Conservation (phyloP, 2,113 vertebrate species). For the Austrofundulus limnaeus region DNA sequence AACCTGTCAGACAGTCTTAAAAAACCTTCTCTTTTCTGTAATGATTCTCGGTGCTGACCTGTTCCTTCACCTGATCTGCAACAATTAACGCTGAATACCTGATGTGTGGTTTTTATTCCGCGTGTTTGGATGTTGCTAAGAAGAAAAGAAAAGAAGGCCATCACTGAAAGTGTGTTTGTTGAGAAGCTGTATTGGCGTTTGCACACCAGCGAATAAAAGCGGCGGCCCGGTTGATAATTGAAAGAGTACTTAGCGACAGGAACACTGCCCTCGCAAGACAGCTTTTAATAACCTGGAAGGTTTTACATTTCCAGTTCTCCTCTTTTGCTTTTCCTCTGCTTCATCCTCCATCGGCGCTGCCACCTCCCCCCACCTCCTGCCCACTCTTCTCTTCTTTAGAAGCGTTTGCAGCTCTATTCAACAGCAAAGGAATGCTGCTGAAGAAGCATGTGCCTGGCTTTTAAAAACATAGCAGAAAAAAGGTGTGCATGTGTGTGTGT, state of each 20-base stretch:
- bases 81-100: conserved; percentile 49
- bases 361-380: conserved; percentile 14
- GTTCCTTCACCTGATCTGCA: conserved; percentile 30
- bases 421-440: conserved; percentile 37
- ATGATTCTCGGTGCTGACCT: conserved; percentile 57
- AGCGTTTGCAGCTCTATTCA: conserved; percentile 51
- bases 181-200: conserved; percentile 34
- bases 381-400: conserved; percentile 33
- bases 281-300: conserved; percentile 72
- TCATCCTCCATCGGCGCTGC: not conserved
- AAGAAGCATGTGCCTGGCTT: conserved; percentile 54
- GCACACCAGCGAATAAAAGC: conserved; percentile 61
- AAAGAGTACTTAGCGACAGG: conserved; percentile 73
- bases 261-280: conserved; percentile 58
- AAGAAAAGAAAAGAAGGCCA: conserved; percentile 24
- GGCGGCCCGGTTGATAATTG: conserved; percentile 68
- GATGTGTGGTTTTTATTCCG: conserved; percentile 16
- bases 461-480: conserved; percentile 36
- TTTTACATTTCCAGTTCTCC: conserved; percentile 63
- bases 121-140: conserved; percentile 28
- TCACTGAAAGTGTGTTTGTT: conserved; percentile 29
- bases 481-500: conserved; percentile 42
- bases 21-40: conserved; percentile 51
- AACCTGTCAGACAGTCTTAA: conserved; percentile 26
- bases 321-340: conserved; percentile 36